Evolutionary conservation across 1,140 invertebrate species (phyloP).

Genomic region (Oryctes rhinoceros): DNA sequence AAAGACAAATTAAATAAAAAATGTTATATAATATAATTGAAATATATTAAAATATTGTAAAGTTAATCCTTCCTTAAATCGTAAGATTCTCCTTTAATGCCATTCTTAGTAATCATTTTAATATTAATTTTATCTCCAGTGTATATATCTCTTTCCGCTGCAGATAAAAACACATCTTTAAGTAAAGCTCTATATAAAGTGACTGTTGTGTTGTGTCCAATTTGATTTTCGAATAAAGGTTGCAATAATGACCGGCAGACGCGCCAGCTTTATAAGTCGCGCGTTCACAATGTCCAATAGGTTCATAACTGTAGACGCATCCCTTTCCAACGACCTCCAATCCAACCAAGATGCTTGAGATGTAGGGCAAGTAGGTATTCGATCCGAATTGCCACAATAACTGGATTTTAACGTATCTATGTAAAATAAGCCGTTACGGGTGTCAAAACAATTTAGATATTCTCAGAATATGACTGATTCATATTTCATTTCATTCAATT

Average conservation of each 20-base stretch:
- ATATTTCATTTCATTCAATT: no score
- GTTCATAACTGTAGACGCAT: conserved; percentile 95
- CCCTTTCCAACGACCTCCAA: conserved; percentile 89
- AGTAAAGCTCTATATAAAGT: conserved; percentile 84
- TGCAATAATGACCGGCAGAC: conserved; percentile 81
- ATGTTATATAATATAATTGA: no score
- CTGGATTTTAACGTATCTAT: no score
- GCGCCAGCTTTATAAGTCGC: conserved; percentile 84
- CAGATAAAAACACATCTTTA: conserved; percentile 96
- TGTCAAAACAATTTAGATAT: no score
- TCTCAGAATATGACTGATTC: no score
- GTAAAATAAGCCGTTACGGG: no score
- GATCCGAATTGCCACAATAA: no score
- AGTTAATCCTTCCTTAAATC: conserved; percentile 81
- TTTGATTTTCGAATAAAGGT: conserved; percentile 88
- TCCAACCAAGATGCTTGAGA: conserved; percentile 94
- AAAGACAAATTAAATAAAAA: no score
- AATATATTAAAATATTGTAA: not conserved
- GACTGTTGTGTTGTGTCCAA: conserved; percentile 80
- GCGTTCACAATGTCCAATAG: conserved; percentile 92
- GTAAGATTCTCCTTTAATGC: conserved; percentile 76
- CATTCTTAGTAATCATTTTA: conserved; percentile 90
- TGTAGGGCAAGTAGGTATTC: conserved; percentile 68
- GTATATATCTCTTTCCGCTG: conserved; percentile 96
- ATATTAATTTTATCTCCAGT: conserved; percentile 93